Percentiles rank a stretch among this genome's conserved stretches.
Evolutionary conservation across 2,888 invertebrate species (phyloP).

Genomic region (Habrosyne pyritoides): DNA sequence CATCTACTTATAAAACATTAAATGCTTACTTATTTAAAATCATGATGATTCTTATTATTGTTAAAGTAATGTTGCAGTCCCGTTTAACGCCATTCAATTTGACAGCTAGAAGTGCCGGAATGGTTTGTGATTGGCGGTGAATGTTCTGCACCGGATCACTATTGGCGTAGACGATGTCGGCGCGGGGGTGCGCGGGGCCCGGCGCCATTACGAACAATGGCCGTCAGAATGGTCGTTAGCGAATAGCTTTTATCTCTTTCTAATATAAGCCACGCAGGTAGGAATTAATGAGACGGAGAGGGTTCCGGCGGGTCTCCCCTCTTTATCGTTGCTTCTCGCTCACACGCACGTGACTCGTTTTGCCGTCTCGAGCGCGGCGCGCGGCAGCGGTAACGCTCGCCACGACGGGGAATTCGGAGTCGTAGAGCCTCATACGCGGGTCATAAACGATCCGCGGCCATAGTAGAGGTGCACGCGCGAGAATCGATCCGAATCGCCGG

Average conservation of each 20-base stretch:
- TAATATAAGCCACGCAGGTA: conserved; percentile 82
- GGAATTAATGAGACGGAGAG: conserved; percentile 82
- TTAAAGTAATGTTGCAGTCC: conserved; percentile 59
- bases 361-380: conserved; percentile 79
- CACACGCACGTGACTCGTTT: conserved; percentile 75
- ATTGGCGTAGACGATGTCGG: conserved; percentile 77
- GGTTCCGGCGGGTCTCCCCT: conserved; percentile 71
- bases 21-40: conserved; percentile 27
- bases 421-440: conserved; percentile 93
- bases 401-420: conserved; percentile 91
- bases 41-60: conserved; percentile 31
- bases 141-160: conserved; percentile 82
- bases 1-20: no score
- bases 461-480: conserved; percentile 84
- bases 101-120: conserved; percentile 82
- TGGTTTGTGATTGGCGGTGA: conserved; percentile 84
- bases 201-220: conserved; percentile 82
- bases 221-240: conserved; percentile 80
- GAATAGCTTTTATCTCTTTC: conserved; percentile 84
- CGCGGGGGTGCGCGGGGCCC: conserved; percentile 72
- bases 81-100: conserved; percentile 76
- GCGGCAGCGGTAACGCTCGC: conserved; percentile 82
- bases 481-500: conserved; percentile 84
- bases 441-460: conserved; percentile 92
- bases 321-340: conserved; percentile 58